phyloP scores from a whole-genome alignment of 1,140 invertebrate genomes.

The Drosophila subobscura region DNA sequence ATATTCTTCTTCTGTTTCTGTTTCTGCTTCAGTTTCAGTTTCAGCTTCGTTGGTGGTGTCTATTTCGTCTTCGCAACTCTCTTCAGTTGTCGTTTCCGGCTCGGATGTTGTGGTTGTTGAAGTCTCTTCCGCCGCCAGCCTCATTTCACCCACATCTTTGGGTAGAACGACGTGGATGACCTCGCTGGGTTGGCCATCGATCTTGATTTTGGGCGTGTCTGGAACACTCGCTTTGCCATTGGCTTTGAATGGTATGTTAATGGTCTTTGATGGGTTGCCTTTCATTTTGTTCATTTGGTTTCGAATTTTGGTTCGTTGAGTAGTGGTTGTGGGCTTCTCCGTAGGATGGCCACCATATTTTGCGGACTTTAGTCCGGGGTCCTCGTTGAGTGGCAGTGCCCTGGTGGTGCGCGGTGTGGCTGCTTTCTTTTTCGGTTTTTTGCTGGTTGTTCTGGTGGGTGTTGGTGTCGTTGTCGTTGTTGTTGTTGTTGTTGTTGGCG shows the following conservation, averaged over 20 bases:
- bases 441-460: background rate
- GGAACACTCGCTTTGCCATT: slow-evolving; percentile 42
- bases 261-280: background rate
- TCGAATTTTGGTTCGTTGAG: no score
- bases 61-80: slow-evolving; percentile 30
- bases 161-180: slow-evolving; percentile 47
- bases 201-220: slow-evolving; percentile 54
- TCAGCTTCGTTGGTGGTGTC: slow-evolving; percentile 35
- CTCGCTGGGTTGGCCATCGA: slow-evolving; percentile 61
- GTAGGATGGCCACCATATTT: no score
- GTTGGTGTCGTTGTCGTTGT: slow-evolving; percentile 3
- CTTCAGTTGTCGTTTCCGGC: slow-evolving; percentile 35
- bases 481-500: background rate
- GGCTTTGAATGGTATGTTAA: slow-evolving; percentile 13
- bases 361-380: no score
- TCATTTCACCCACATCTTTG: slow-evolving; percentile 24
- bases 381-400: no score
- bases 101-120: slow-evolving; percentile 20
- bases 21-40: slow-evolving; percentile 2
- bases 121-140: slow-evolving; percentile 18
- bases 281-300: no score
- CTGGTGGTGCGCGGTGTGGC: no score
- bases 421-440: no score
- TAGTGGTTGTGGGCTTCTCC: no score
- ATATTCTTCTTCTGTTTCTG: background rate